Base-by-base conservation (phyloP, 2,113 vertebrate genomes). In the Physeter macrocephalus region DNA sequence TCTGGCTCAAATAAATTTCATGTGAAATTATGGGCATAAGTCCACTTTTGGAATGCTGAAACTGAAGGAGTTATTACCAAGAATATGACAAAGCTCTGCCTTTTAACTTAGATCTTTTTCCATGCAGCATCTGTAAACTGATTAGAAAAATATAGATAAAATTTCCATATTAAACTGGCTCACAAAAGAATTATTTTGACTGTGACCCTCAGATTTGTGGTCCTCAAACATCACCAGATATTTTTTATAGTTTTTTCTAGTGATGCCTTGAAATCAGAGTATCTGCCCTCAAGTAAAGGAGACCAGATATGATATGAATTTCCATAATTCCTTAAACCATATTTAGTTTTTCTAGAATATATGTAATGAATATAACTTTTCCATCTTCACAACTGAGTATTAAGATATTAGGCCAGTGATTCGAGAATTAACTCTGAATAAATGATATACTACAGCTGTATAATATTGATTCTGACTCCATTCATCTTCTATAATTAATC, bases 181-280 rank as follows among this genome's bases (percentile, higher is more conserved):
- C 34, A 23, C 66, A 59, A 82, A 81, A 69, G 23, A 90, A 83
- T 88, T 75, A 87, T 71, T 95, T 88, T 66, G 52, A 82, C 15
- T 39, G 2, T 77, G 61, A 82, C 43, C 4, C 39, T 64, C 20
- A 6, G 77, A 49, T 86, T 54, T 92, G 41, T 46, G 31, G 36
- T 11, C 20, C 34, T 82, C 36, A 64, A n/a, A 86, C 29, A 72
- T 71, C 61, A 86, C 81, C 14, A 88, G 18, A 43, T 85, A 46
- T 66, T 92, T 96, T 87, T 64, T 39, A 59, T 34, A 80, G 21
- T 75, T 96, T 88, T 77, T 88, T 91, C 81, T 29, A 88, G 69
- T 74, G 71, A 49, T 93, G 25, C 52, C 43, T 94, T 85, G 77
- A 97, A 80, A 64, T 69, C 13, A 54, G 80, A 88, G 34, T 4